A percentile compares a stretch with the other conserved stretches of the same genome.
These are phyloP conservation scores for Pterostichus madidus DNA, from an alignment of 2,888 invertebrate genomes.

Conservation along the genomic window DNA sequence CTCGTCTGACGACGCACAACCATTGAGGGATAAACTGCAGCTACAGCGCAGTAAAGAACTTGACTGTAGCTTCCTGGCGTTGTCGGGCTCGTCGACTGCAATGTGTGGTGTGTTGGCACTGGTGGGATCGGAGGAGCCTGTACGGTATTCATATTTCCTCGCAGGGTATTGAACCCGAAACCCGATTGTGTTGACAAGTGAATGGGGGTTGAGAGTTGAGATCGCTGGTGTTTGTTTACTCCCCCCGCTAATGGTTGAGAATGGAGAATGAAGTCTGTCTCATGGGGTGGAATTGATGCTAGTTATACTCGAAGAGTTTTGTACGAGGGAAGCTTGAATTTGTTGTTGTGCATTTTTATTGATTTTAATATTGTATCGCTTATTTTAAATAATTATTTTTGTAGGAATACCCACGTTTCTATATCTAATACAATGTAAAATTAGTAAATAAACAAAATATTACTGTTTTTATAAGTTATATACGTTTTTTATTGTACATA, in stretches of 20 bases:
- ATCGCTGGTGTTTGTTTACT: constrained; percentile 49
- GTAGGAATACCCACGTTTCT: no score
- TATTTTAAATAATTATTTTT: no score
- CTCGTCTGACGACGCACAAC: constrained; percentile 11
- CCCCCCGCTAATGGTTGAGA: constrained; percentile 46
- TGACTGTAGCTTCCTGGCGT: no score
- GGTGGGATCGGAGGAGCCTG: neutral
- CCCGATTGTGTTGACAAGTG: constrained; percentile 65
- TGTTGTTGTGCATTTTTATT: no score
- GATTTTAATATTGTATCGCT: no score
- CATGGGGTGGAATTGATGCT: constrained; percentile 28
- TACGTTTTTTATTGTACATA: no score
- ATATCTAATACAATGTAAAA: no score
- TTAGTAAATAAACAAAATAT: no score
- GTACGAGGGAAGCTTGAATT: neutral
- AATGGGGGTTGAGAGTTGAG: constrained; percentile 28
- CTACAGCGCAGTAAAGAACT: neutral
- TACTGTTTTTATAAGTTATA: no score
- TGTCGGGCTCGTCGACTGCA: neutral
- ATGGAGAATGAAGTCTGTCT: constrained; percentile 14
- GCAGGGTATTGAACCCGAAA: constrained; percentile 62
- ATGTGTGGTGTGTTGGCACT: neutral
- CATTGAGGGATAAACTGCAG: constrained; percentile 6
- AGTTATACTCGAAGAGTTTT: neutral
- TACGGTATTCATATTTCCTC: constrained; percentile 55